Conservation (phyloP, 2,797 vertebrate genomes). For the Gadopsis bispinosus region DNA sequence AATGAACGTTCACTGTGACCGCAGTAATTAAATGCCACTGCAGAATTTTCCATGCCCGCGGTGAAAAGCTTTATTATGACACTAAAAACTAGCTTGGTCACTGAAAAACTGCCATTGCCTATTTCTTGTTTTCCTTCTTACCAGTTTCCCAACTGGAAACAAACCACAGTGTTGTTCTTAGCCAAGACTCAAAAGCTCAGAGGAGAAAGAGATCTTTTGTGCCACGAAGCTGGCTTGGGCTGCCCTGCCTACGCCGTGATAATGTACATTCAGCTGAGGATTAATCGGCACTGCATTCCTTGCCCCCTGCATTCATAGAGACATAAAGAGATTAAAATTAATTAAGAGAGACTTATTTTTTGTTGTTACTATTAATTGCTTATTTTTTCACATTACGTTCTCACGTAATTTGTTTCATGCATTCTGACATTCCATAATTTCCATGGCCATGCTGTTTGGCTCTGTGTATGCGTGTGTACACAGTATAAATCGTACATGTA, state of each 20-base stretch:
- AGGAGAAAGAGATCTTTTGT: slow-evolving; percentile 73
- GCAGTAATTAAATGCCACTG: not conserved
- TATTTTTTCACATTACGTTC: not conserved
- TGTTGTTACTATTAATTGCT: slow-evolving; percentile 27
- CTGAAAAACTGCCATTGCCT: slow-evolving; percentile 25
- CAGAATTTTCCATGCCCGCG: not conserved
- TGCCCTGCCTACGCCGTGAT: slow-evolving; percentile 27
- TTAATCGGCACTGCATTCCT: slow-evolving; percentile 62
- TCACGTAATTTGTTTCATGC: not conserved
- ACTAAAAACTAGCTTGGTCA: slow-evolving; percentile 9
- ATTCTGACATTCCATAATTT: not conserved
- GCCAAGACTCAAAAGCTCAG: slow-evolving; percentile 54
- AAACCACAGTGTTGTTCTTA: slow-evolving; percentile 65
- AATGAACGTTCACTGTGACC: not conserved
- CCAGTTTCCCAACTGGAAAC: slow-evolving; percentile 70
- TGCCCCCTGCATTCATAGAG: slow-evolving; percentile 39
- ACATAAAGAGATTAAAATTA: slow-evolving; percentile 48
- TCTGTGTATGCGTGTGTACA: not conserved
- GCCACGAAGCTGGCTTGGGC: slow-evolving; percentile 35
- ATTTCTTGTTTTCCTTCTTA: slow-evolving; percentile 41
- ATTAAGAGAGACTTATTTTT: slow-evolving; percentile 34
- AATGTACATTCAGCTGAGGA: slow-evolving; percentile 64
- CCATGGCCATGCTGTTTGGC: not conserved
- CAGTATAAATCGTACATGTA: not conserved
- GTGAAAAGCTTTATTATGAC: slow-evolving; percentile 10